Percentiles rank a stretch among this genome's conserved stretches.
Evolutionary conservation across 2,113 vertebrate genomes (phyloP).

Genomic region (Hippocampus abdominalis): DNA sequence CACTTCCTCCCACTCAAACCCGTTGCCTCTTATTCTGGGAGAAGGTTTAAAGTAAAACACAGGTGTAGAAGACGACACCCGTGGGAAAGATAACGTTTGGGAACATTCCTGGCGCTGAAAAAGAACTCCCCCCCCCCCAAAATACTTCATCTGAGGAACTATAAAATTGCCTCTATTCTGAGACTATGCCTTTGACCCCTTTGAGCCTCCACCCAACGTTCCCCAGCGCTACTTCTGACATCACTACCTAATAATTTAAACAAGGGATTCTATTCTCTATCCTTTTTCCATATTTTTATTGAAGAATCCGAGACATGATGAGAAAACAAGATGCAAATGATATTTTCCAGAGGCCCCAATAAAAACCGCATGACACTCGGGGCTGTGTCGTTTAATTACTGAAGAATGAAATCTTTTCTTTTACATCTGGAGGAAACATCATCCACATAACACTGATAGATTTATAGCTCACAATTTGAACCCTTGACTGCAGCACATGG

Average conservation of each 20-base stretch:
- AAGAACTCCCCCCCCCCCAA: constrained; percentile 31
- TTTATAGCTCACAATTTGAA: constrained; percentile 74
- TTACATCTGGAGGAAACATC: constrained; percentile 80
- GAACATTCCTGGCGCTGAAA: constrained; percentile 56
- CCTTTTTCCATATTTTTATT: constrained; percentile 55
- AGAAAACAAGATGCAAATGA: constrained; percentile 81
- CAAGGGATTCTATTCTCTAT: constrained; percentile 45
- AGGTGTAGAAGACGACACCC: constrained; percentile 53
- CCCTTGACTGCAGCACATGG: constrained; percentile 62
- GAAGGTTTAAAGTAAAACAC: constrained; percentile 56
- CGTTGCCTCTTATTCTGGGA: constrained; percentile 35
- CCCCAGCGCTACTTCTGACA: constrained; percentile 47
- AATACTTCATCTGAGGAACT: constrained; percentile 42
- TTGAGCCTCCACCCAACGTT: constrained; percentile 39
- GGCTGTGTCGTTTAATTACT: constrained; percentile 79
- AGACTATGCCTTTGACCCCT: constrained; percentile 46
- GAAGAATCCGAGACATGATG: constrained; percentile 70
- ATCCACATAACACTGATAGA: constrained; percentile 72
- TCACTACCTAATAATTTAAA: constrained; percentile 59
- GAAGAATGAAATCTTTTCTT: constrained; percentile 79
- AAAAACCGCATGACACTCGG: constrained; percentile 79
- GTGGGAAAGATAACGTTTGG: constrained; percentile 51
- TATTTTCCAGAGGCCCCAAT: constrained; percentile 76
- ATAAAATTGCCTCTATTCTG: constrained; percentile 52
- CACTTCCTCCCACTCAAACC: constrained; percentile 37